Evolutionary conservation across 2,797 vertebrate genomes (phyloP).

Genomic region (Anolis apletophallus): DNA sequence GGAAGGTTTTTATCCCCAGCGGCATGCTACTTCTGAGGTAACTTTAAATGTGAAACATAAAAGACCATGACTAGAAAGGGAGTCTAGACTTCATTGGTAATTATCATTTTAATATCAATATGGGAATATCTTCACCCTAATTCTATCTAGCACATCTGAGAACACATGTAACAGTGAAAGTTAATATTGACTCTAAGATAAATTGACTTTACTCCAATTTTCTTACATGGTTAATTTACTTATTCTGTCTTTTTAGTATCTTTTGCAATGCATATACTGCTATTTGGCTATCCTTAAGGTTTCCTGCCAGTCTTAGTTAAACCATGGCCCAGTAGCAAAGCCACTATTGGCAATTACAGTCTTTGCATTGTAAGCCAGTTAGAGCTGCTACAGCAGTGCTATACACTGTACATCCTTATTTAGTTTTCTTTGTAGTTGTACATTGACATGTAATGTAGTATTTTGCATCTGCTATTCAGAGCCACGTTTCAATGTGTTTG

Average conservation of each 20-base stretch:
- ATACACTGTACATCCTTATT: constrained; percentile 31
- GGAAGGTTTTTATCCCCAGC: constrained; percentile 19
- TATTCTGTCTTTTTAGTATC: constrained; percentile 1
- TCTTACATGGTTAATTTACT: neutral
- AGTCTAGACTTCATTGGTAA: constrained; percentile 29
- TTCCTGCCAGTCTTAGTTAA: constrained; percentile 23
- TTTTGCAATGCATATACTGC: constrained; percentile 17
- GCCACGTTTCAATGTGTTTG: constrained; percentile 47
- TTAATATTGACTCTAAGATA: constrained; percentile 22
- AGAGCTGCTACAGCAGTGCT: constrained; percentile 29
- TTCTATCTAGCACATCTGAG: constrained; percentile 32
- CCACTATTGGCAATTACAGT: neutral
- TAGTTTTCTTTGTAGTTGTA: constrained; percentile 41
- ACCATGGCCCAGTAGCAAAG: neutral
- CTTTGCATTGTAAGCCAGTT: constrained; percentile 25
- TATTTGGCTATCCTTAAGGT: neutral
- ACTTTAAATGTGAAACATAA: constrained; percentile 38
- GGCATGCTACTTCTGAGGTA: constrained; percentile 43
- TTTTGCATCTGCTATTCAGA: constrained; percentile 42
- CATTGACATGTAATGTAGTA: constrained; percentile 41
- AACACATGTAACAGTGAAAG: neutral
- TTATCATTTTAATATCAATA: constrained; percentile 28
- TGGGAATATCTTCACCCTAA: constrained; percentile 22
- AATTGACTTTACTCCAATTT: neutral
- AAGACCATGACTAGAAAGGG: constrained; percentile 25